These are phyloP conservation scores for Drosophila macrothrix DNA, from an alignment of 2,888 invertebrate genomes.

Conservation along the genomic window DNA sequence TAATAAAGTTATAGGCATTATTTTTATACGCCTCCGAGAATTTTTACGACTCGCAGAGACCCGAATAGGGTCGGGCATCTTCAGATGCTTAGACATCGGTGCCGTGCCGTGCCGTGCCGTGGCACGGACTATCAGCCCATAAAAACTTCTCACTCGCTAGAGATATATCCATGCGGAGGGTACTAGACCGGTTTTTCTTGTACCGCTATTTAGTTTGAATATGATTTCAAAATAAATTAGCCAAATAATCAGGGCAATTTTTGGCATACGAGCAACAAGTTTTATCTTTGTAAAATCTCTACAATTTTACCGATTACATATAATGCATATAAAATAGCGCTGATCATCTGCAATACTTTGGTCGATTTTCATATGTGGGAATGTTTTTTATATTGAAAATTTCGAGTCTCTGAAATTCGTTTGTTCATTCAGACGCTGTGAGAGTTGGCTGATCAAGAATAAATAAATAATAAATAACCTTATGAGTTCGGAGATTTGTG, in stretches of 20 bases:
- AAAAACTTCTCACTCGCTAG: constrained; percentile 28
- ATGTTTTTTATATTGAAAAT: too few relatives aligned
- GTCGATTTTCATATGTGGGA: background rate
- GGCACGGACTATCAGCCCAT: constrained; percentile 28
- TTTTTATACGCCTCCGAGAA: constrained; percentile 56
- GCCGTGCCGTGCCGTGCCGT: background rate
- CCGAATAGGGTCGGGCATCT: constrained; percentile 8
- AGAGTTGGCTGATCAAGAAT: background rate
- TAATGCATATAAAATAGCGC: background rate
- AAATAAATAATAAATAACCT: too few relatives aligned
- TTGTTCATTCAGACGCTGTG: too few relatives aligned
- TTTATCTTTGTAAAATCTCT: background rate
- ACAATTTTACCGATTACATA: too few relatives aligned
- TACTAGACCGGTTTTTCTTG: background rate
- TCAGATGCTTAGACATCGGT: background rate
- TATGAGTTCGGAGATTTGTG: background rate
- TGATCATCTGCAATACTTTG: background rate
- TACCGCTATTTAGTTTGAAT: background rate
- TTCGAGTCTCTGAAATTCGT: too few relatives aligned
- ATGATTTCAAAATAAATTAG: background rate
- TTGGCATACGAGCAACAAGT: background rate
- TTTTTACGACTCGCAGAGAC: constrained; percentile 56
- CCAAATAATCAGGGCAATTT: background rate
- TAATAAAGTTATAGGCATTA: constrained; percentile 60
- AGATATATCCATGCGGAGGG: background rate